Evolutionary conservation across 2,888 invertebrate genomes (phyloP), one percentile per base, ranked within the genome.

Genomic region (Hecatera dysodea): DNA sequence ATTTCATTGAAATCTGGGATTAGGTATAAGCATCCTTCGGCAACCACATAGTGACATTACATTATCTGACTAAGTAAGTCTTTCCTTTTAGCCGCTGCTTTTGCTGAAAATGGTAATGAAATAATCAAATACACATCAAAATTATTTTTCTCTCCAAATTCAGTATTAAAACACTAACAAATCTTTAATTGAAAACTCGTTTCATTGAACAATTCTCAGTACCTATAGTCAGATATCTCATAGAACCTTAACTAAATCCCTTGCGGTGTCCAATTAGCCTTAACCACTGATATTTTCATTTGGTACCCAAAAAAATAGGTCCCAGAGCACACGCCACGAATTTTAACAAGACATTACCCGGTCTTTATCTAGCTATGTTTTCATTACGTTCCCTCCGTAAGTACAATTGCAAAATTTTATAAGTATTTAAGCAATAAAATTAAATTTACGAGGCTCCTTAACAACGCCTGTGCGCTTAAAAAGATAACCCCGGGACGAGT

Each of bases 401-500:
- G 86, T 88, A 85, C 88, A 87, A 90, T 88, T 89, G 90, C 88
- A 85, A 88, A 89, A 90, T 91, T 90, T 91, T 87, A 87, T 89
- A 89, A 90, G 89, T 90, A 87, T 88, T 85, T 87, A 87, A 86
- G 90, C 88, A 90, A 90, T 92, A 92, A 91, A 90, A 91, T 90
- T 86, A 89, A 92, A 92, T 93, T 92, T 92, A 93, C 88, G 90
- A 85, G 82, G 82, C 87, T 89, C 89, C 88, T 86, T 85, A 84
- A 89, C 86, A 88, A 89, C 89, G 85, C 83, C 84, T 80, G 86
- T 88, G 88, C 87, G 88, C 89, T 90, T 90, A 89, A 89, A 90
- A 90, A 91, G 92, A 92, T 92, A 91, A 92, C 92, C 91, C 83
- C 81, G 87, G 89, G 92, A 91, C 88, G 88, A 89, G 89, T 90